Base-by-base conservation (phyloP, 2,888 invertebrate species). In the Aspidapion aeneum region DNA sequence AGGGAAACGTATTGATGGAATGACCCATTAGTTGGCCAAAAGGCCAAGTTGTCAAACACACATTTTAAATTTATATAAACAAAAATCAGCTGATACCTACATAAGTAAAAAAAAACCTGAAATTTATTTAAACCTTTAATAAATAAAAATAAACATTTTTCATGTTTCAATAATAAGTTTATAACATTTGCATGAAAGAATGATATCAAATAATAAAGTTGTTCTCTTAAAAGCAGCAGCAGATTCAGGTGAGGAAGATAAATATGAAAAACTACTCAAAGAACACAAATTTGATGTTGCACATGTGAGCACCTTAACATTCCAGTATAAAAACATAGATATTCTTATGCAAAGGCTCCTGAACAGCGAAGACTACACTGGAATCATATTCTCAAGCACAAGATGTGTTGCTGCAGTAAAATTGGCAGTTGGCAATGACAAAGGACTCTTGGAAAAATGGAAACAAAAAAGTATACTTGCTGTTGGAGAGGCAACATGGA, bases 351-450 rank as follows among this genome's bases (percentile, higher is more conserved):
- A 74, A 20, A 82, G 82, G 73, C 70, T 86, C n/a, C 66, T 75
- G 60, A 76, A 77, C 52, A 79, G 81, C 18, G 77, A 80, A 58
- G 72, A 78, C 49, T 85, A 82, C 74, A 78, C 79, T 56, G 86
- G 81, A 22, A 73, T 86, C 21, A 78, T 86, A 2, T 82, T 86
- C 61, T 84, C 84, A 1, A 85, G 85, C 72, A 85, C 85, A 1
- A 77, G 86, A 22, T 83, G 84, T 70, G 82, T 85, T 9, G 78
- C 81, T 67, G 84, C 84, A 1, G 78, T 82, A 1, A 72, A 74
- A 52, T 75, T 80, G 69, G 79, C 83, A 16, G 69, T 81, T 64
- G 16, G 56, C 21, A 55, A 63, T 7, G 35, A 35, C 35, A 72
- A 74, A 12, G 35, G 5, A 3, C 35, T 20, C 52, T 57, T 66